Evolutionary conservation across 1,140 invertebrate genomes (phyloP).

Genomic region (Diprion similis): DNA sequence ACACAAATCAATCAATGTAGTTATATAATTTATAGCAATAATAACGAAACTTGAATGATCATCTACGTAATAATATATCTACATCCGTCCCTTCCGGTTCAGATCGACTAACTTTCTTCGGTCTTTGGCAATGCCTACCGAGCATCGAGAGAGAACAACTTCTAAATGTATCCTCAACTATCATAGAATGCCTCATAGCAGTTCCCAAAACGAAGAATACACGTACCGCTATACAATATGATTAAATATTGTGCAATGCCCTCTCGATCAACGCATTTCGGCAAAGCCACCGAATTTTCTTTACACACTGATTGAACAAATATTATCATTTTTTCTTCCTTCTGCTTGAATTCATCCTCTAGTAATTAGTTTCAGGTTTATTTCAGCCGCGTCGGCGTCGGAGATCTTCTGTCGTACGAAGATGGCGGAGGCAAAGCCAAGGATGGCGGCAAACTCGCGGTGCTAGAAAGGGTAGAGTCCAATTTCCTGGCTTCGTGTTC

Average conservation of each 20-base stretch:
- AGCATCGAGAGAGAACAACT: constrained; percentile 13
- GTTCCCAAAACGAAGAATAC: constrained; percentile 6
- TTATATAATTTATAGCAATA: too few relatives aligned
- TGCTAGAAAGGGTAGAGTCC: constrained; percentile 70
- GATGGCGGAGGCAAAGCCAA: constrained; percentile 48
- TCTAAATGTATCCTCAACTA: constrained; percentile 4
- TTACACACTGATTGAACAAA: not conserved
- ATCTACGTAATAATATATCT: not conserved
- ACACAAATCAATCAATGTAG: too few relatives aligned
- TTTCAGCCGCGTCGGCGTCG: constrained; percentile 56
- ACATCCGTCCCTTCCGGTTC: not conserved
- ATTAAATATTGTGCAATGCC: constrained; percentile 3
- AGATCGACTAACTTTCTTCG: constrained; percentile 8
- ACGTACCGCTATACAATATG: constrained; percentile 12
- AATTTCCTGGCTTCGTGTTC: constrained; percentile 87
- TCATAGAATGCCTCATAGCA: not conserved
- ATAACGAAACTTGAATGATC: too few relatives aligned
- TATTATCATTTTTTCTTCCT: not conserved
- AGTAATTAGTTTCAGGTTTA: constrained; percentile 26
- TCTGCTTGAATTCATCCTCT: not conserved
- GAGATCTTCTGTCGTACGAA: constrained; percentile 50
- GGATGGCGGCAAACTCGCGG: constrained; percentile 67
- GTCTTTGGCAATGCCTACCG: not conserved
- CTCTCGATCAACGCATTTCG: constrained; percentile 12
- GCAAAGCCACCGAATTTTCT: not conserved